phyloP scores from a whole-genome alignment of 2,888 invertebrate genomes.

The Leucophenga maculata region DNA sequence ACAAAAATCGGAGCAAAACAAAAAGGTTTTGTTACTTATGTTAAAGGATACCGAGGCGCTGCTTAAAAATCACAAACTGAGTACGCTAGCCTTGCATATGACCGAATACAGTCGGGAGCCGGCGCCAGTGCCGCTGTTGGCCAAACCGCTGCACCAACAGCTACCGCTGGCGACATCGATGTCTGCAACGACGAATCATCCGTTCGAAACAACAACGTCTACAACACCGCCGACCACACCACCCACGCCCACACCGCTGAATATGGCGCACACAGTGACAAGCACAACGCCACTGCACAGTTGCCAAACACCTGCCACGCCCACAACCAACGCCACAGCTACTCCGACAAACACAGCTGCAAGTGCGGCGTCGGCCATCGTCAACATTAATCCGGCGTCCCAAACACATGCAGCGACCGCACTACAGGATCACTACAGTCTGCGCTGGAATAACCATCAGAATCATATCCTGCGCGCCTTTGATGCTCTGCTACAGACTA shows the following conservation, averaged over 20 bases:
- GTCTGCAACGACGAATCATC: slow-evolving; percentile 1
- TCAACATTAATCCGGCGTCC: too few species aligned
- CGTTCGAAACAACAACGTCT: slow-evolving; percentile 23
- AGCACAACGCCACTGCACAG: not conserved
- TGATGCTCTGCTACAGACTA: slow-evolving; percentile 89
- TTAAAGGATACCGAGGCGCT: slow-evolving; percentile 69
- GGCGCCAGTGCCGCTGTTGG: slow-evolving; percentile 51
- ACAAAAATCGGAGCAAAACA: slow-evolving; percentile 27
- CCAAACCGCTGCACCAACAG: slow-evolving; percentile 40
- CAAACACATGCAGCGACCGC: slow-evolving; percentile 64
- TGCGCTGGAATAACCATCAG: slow-evolving; percentile 95
- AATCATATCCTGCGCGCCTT: slow-evolving; percentile 89
- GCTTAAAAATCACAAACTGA: slow-evolving; percentile 63
- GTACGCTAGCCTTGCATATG: slow-evolving; percentile 54
- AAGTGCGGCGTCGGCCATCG: slow-evolving; percentile 5
- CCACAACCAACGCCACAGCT: slow-evolving; percentile 34
- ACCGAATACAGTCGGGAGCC: slow-evolving; percentile 55
- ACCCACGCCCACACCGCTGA: not conserved
- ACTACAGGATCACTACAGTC: slow-evolving; percentile 86
- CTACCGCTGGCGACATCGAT: slow-evolving; percentile 21
- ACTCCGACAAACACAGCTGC: slow-evolving; percentile 38
- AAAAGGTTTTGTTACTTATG: slow-evolving; percentile 57
- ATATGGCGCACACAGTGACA: not conserved
- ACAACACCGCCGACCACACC: slow-evolving; percentile 29
- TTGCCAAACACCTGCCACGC: not conserved